phyloP scores from a whole-genome alignment of 2,797 vertebrate species.

The Sebastes glaucus region DNA sequence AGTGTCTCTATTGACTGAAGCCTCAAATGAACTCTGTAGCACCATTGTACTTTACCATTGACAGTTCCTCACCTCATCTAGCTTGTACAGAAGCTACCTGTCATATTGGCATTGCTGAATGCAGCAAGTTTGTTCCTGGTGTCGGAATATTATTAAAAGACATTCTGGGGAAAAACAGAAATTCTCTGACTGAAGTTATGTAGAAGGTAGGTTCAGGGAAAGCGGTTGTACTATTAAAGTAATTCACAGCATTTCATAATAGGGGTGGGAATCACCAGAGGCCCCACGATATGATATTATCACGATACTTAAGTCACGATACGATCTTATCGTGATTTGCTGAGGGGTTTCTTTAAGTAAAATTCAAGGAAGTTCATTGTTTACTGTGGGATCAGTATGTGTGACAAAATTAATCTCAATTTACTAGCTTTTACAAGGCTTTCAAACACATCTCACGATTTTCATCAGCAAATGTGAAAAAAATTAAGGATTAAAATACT shows the following conservation, averaged over 20 bases:
- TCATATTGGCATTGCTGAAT: background rate
- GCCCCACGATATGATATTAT: too few relatives aligned
- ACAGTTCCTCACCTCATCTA: background rate
- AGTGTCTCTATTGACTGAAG: slow-evolving; percentile 11
- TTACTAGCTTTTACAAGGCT: background rate
- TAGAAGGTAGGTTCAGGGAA: background rate
- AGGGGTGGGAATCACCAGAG: too few relatives aligned
- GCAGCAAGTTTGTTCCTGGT: background rate
- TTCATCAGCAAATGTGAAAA: background rate
- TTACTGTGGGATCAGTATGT: background rate
- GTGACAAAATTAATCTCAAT: background rate
- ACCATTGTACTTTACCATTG: background rate
- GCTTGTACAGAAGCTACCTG: background rate
- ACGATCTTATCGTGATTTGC: too few relatives aligned
- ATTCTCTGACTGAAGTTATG: background rate
- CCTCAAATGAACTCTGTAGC: slow-evolving; percentile 11
- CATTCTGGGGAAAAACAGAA: background rate
- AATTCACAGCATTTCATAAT: background rate
- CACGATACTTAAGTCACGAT: too few relatives aligned
- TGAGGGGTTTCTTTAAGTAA: background rate
- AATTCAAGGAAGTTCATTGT: background rate
- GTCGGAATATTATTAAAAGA: background rate
- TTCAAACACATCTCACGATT: background rate
- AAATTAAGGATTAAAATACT: background rate
- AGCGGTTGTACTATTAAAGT: background rate